Percentiles rank a stretch among this genome's conserved stretches.
phyloP scores from a whole-genome alignment of 2,888 invertebrate species.

The Cephus nigrinus region DNA sequence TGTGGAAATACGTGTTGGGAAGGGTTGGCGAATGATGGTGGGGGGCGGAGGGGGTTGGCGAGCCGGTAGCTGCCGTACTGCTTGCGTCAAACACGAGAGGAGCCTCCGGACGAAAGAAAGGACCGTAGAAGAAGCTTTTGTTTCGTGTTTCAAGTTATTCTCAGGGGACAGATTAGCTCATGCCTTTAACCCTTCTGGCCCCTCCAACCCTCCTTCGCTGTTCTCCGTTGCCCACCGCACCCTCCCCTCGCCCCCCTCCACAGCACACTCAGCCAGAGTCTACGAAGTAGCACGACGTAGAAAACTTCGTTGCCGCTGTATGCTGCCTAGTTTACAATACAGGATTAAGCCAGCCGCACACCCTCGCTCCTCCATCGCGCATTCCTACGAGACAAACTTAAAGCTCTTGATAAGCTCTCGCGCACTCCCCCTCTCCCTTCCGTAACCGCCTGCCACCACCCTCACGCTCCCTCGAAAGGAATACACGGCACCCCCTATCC shows the following conservation, averaged over 20 bases:
- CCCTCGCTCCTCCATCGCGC: conserved; percentile 24
- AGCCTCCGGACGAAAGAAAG: conserved; percentile 25
- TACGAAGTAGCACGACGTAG: conserved; percentile 31
- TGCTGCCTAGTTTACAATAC: conserved; percentile 60
- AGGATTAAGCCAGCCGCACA: conserved; percentile 55
- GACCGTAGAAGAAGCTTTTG: conserved; percentile 42
- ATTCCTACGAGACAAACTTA: conserved; percentile 51
- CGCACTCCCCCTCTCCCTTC: conserved; percentile 28
- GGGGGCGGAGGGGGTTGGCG: neutral
- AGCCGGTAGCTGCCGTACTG: neutral
- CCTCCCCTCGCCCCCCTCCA: no score
- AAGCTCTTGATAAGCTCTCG: conserved; percentile 59
- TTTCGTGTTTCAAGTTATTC: conserved; percentile 59
- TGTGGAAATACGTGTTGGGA: neutral
- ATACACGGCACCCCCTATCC: conserved; percentile 26
- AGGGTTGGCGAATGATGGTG: neutral
- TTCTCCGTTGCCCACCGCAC: neutral
- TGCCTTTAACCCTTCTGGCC: conserved; percentile 6
- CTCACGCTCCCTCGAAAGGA: neutral
- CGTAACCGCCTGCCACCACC: neutral
- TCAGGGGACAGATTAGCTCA: conserved; percentile 57
- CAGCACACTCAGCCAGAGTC: neutral
- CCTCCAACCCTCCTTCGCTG: neutral
- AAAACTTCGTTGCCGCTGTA: conserved; percentile 54
- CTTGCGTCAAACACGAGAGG: conserved; percentile 17